Base-by-base conservation (phyloP, 2,797 vertebrate species). In the Sebastes taczanowskii region DNA sequence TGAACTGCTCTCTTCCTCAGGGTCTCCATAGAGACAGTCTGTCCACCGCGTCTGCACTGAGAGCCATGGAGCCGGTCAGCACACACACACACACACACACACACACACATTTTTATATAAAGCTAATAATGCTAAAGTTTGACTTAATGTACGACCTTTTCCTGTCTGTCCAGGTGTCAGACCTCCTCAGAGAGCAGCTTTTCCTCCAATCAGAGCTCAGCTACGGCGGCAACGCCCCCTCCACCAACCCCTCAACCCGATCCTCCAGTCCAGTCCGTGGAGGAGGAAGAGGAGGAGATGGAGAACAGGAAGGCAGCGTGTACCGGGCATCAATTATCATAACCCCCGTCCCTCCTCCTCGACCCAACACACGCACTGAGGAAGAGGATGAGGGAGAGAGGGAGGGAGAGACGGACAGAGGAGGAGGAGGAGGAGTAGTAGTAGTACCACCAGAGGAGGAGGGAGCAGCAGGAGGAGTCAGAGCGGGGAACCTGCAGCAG, bases 1-100 rank as follows among this genome's bases (percentile, higher is more conserved):
- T 56, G 18, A 27, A 29, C 27, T 78, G 32, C 32, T 60, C 11
- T 85, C 11, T 42, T 55, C 89, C 91, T 61, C 91, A 99, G 97
- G 95, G 93, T 80, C 91, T 97, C 91, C 96, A 95, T 80, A 94
- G 96, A 86, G 95, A 95, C 81, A 97, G 95, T 92, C 90, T 98
- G 30, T 95, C 96, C 0, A 96, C 96, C 11, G 84, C 95, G 32
- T 97, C 97, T 86, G 96, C 97, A 1, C 32, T 99, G 90, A 97
- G 96, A 80, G 97, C 98, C 74, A 97, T 98, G 86, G 97, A 99
- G 84, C 97, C 98, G 82, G 98, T 99, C 91, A 97, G 97, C 84
- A 1, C 5, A 4, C 38, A 10, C 64, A 67, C 53, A 42, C 42
- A 23, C 46, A 23, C 61, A 64, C 84, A 1, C 5, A 4, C 38